Evolutionary conservation across 2,113 vertebrate species (phyloP), one percentile per base, ranked within the genome.

Genomic region (Chionodraco myersi): DNA sequence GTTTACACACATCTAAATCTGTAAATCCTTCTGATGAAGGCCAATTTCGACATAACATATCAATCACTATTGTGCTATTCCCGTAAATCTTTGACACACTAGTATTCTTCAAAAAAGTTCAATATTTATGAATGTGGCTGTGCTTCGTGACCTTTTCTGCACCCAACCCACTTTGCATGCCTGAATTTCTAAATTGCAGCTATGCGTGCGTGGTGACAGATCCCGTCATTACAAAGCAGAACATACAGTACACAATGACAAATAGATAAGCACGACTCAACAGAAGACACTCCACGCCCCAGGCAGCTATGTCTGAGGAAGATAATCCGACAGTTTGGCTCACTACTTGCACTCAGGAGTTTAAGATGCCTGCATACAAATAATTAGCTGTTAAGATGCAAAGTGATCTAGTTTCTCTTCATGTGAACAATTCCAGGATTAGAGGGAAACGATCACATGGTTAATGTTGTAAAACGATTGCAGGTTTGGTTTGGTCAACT

Each of bases 151-250:
- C 23, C 6, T 15, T 47, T 5, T 60, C 5, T 62, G 0, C 3
- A n/a, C 44, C 7, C 10, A 30, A 53, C 45, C 34, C 48, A 21
- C 26, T 49, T 21, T 4, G 30, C 15, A 58, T 36, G 21, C 18
- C 44, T 67, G 16, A 45, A 75, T 79, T 74, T 75, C 47, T 56
- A 26, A 87, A 83, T 81, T 10, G 1, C n/a, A 65, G 13, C 30
- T 48, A 16, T 21, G 21, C 21, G 21, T 65, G 57, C 13, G 12
- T 30, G 62, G 34, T 56, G 36, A 64, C 4, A 11, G 48, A 36
- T 77, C 64, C 14, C 9, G 9, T 51, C 7, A 51, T 47, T 12
- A 8, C 5, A 12, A 15, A n/a, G 14, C 7, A 10, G 6, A 51
- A 7, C 48, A 30, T 47, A 56, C 0, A 11, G 0, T 12, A 26